These are phyloP conservation scores for Acrossocheilus wenchowensis DNA, from an alignment of 2,797 vertebrate genomes.

Conservation along the genomic window DNA sequence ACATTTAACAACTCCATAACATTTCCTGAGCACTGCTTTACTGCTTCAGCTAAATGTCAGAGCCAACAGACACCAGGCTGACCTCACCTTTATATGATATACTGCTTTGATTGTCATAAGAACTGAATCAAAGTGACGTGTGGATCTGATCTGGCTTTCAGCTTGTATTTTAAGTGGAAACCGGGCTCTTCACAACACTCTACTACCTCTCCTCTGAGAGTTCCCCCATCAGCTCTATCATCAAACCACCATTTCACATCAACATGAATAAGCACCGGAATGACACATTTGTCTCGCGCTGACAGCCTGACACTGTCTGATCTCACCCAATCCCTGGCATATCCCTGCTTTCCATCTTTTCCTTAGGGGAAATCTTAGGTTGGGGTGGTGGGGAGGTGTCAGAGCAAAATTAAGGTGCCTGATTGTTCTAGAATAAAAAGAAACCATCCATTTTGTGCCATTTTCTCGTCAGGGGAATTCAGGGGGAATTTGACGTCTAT, in stretches of 20 bases:
- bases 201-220: constrained; percentile 22
- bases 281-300: constrained; percentile 26
- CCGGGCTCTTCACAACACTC: constrained; percentile 1
- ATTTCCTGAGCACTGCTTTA: neutral
- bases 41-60: neutral
- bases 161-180: constrained; percentile 14
- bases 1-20: neutral
- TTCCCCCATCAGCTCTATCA: constrained; percentile 22
- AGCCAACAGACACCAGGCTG: neutral
- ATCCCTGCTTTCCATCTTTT: constrained; percentile 34
- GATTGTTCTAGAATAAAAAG: constrained; percentile 38
- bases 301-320: constrained; percentile 51
- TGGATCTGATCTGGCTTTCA: constrained; percentile 35
- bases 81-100: neutral
- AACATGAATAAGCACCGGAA: constrained; percentile 48
- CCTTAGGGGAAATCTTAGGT: neutral
- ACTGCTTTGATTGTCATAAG: constrained; percentile 29
- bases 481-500: neutral
- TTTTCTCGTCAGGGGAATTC: neutral
- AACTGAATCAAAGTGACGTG: neutral
- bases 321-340: constrained; percentile 40
- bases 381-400: neutral
- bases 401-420: constrained; percentile 59
- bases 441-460: constrained; percentile 20
- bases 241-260: constrained; percentile 24